Conservation (phyloP, 2,888 invertebrate species). For the Papilio gigon region DNA sequence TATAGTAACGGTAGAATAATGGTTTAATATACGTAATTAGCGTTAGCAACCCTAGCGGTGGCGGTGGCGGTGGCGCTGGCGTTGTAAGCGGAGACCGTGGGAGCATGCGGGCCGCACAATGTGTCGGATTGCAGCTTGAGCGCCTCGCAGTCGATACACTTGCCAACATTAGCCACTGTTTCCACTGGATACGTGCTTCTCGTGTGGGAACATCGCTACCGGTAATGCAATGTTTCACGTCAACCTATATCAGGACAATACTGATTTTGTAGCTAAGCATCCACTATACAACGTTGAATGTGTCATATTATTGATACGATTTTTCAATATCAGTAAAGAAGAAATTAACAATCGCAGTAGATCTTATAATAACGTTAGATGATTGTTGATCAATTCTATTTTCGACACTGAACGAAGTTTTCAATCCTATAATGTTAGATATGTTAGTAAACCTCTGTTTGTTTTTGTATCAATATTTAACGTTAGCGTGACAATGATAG, state of each 20-base stretch:
- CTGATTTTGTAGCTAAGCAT: not conserved
- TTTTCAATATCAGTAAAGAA: too few species aligned
- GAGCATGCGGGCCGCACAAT: constrained; percentile 66
- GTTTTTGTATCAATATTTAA: constrained; percentile 1
- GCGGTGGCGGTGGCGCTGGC: too few species aligned
- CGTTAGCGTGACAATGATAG: constrained; percentile 1
- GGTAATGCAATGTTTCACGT: constrained; percentile 7
- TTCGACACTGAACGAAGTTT: too few species aligned
- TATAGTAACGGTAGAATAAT: not conserved
- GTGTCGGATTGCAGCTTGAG: constrained; percentile 49
- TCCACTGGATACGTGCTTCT: constrained; percentile 28
- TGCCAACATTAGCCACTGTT: constrained; percentile 29
- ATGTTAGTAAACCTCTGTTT: not conserved
- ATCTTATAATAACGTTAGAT: too few species aligned
- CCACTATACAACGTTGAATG: not conserved
- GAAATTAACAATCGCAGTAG: too few species aligned
- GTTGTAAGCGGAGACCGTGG: constrained; percentile 69
- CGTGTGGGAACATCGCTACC: constrained; percentile 21
- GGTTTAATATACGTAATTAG: constrained; percentile 10
- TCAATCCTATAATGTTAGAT: not conserved
- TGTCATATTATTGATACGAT: too few species aligned
- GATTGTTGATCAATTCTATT: too few species aligned
- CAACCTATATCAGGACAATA: not conserved
- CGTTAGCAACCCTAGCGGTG: constrained; percentile 35
- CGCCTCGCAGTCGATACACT: constrained; percentile 26